Percentiles rank a stretch among this genome's conserved stretches.
Evolutionary conservation across 2,797 vertebrate genomes (phyloP).

Genomic region (Cyclura pinguis): DNA sequence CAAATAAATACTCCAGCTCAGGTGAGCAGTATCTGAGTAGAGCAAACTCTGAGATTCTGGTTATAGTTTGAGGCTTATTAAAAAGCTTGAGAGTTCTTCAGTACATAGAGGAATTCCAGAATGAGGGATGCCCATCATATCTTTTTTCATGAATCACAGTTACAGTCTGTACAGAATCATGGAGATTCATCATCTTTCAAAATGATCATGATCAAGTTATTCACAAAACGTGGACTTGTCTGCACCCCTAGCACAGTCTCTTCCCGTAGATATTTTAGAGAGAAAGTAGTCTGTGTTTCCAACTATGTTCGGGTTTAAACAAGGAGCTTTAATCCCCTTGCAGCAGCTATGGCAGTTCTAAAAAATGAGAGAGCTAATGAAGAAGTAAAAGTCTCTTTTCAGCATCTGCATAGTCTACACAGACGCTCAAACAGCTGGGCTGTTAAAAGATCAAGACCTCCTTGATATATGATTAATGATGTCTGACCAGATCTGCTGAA

Average conservation of each 20-base stretch:
- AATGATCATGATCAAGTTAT: neutral
- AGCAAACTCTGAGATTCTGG: neutral
- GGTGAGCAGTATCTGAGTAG: neutral
- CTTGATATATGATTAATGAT: constrained; percentile 51
- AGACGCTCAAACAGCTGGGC: constrained; percentile 45
- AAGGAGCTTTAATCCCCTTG: neutral
- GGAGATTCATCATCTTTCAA: neutral
- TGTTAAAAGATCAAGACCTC: constrained; percentile 29
- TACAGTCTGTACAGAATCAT: neutral
- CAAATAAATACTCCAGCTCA: neutral
- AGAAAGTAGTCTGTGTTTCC: neutral
- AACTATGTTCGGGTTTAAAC: neutral
- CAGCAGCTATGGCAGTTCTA: neutral
- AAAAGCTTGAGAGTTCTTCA: neutral
- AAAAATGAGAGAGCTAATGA: neutral
- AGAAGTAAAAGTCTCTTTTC: constrained; percentile 11
- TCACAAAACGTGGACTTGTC: neutral
- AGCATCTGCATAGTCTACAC: neutral
- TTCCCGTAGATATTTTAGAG: neutral
- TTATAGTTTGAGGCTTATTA: neutral
- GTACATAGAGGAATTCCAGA: neutral
- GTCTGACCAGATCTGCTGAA: constrained; percentile 23
- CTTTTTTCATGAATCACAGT: neutral
- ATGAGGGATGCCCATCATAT: neutral
- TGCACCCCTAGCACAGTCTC: too few species aligned